Base-by-base conservation (phyloP, 2,113 vertebrate species). In the Empidonax traillii region DNA sequence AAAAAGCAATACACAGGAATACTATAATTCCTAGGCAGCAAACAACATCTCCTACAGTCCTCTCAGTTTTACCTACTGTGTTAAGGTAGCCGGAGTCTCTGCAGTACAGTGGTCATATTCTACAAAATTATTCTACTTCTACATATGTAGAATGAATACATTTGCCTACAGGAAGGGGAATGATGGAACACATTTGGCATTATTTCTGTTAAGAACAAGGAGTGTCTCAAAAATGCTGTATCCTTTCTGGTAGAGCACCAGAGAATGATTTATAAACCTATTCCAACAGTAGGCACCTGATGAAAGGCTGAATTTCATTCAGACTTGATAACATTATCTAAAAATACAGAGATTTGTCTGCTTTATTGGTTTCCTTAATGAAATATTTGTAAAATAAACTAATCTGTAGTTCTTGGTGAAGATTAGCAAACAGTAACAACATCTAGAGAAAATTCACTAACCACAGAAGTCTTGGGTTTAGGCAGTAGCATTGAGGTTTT, bases 321-420 rank as follows among this genome's bases (percentile, higher is more conserved):
- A 77, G 47, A 71, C 58, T 65, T 87, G 41, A 65, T 87, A 88
- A 63, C 9, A 14, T 21, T 39, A 12, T 89, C 87, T 76, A 69
- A 90, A 94, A 89, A 85, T 73, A 79, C 51, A 51, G 39, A 12
- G n/a, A 91, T 6, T 85, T 92, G 9, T 85, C 21, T 61, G 33
- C 27, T 81, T 90, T 94, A 65, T 73, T 93, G 33, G 37, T 82
- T 96, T 87, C 49, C 30, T 74, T 86, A 89, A 87, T 75, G 39
- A 92, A 87, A 90, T 46, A 28, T 71, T 89, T 89, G 53, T 87
- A 90, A 75, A 89, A 87, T 81, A 92, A 89, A 85, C 47, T 78
- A 77, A 91, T 87, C 59, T 80, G 71, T 27, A 85, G 62, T 76
- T 37, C 62, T 92, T 76, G 49, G 31, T 87, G 53, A 87, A 87